These are phyloP conservation scores for Anhinga anhinga DNA, from an alignment of 2,113 vertebrate genomes.

Conservation along the genomic window DNA sequence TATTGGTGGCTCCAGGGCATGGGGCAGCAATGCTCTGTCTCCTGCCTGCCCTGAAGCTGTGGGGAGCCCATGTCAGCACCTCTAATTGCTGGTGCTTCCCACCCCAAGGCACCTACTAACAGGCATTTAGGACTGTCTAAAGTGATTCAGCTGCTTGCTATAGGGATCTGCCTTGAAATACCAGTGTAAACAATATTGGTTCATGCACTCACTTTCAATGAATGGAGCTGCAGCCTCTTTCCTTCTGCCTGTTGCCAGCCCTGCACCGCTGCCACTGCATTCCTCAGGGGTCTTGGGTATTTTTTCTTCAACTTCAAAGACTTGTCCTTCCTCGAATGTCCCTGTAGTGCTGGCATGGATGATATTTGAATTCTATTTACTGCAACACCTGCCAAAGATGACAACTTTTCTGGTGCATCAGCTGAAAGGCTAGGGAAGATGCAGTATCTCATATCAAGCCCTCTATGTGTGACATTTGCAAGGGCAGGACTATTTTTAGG, in stretches of 20 bases:
- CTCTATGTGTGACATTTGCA: conserved; percentile 12
- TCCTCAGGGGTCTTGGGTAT: background rate
- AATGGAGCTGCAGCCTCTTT: background rate
- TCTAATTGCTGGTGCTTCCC: background rate
- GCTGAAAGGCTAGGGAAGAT: background rate
- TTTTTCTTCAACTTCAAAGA: background rate
- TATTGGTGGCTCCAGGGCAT: background rate
- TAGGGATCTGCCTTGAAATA: background rate
- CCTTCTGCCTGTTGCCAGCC: background rate
- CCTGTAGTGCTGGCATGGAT: background rate
- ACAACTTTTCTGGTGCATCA: background rate
- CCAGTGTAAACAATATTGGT: background rate
- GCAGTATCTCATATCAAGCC: background rate
- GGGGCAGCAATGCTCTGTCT: background rate
- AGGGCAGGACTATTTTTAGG: conserved; percentile 34
- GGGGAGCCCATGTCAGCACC: background rate
- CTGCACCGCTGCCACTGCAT: background rate
- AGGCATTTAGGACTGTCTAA: background rate
- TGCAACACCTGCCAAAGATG: background rate
- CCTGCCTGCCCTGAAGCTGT: background rate
- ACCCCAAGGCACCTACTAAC: background rate
- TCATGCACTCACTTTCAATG: background rate
- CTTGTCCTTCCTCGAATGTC: background rate
- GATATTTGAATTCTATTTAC: background rate
- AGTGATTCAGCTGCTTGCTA: background rate